Base-by-base conservation (phyloP, 1,140 invertebrate species). In the Heterodera schachtii region DNA sequence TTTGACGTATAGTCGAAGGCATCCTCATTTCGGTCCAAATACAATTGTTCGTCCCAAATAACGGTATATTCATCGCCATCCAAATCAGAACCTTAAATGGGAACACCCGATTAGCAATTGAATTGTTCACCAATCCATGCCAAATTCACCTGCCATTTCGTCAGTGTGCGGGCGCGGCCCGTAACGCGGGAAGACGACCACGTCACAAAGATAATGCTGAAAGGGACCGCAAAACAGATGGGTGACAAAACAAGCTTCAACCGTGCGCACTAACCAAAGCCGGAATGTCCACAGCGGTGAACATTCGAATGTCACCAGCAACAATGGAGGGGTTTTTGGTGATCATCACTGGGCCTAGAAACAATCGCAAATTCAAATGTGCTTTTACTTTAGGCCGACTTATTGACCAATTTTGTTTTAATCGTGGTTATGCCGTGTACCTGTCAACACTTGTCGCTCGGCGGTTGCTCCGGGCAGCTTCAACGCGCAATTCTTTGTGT, bases 321-420 rank as follows among this genome's bases (percentile, higher is more conserved):
- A 91, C 89, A 73, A 90, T 87, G 69, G 89, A 91, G 11, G 91
- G 91, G 85, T 90, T 91, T 80, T 91, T 91, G 4, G 91, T 90
- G 46, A 91, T 87, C 80, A 90, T 77, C 7, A 90, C 86, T 6
- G 69, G 86, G 31, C 87, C 84, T 84, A 3, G 73, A 77, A 6
- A 81, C 47, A 82, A 31, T 19, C 31, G 31, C 31, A 31, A 31
- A 31, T 31, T 0, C 31, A 31, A 31, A 31, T 31, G 31, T 31
- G 1, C 31, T 31, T 31, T 31, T 31, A 31, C 31, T 31, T 31
- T 31, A 31, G 31, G 31, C 31, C 31, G 31, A 31, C 31, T 31
- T 31, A 31, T 31, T 31, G 31, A 31, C 31, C 31, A 31, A 0
- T 31, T 31, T 31, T 31, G 31, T 31, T 31, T 31, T 31, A 31